phyloP scores from a whole-genome alignment of 2,113 vertebrate genomes.

The Callionymus lyra region DNA sequence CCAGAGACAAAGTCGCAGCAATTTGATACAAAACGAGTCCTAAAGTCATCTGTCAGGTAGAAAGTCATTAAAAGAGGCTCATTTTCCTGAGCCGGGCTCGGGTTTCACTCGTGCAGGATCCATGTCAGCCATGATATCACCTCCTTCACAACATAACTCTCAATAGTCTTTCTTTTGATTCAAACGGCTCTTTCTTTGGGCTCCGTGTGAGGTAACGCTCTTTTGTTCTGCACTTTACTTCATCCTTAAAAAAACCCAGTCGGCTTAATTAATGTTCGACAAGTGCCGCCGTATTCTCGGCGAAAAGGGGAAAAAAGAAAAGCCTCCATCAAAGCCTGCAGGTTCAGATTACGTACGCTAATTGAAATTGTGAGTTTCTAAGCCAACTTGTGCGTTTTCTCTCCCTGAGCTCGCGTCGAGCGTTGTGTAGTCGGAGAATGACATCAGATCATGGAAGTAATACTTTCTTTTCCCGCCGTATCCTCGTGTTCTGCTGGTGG shows the following conservation, averaged over 20 bases:
- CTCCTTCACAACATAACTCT: conserved; percentile 44
- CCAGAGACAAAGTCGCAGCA: conserved; percentile 69
- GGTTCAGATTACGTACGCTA: conserved; percentile 69
- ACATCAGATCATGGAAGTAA: conserved; percentile 69
- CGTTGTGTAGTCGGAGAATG: conserved; percentile 65
- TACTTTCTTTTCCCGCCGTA: conserved; percentile 54
- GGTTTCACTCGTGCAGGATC: conserved; percentile 60
- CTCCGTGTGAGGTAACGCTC: conserved; percentile 51
- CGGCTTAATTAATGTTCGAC: conserved; percentile 71
- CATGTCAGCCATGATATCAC: conserved; percentile 66
- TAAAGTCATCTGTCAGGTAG: conserved; percentile 74
- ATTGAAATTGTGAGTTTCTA: conserved; percentile 74
- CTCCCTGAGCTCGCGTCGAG: conserved; percentile 28
- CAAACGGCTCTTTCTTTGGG: conserved; percentile 35
- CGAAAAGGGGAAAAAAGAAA: conserved; percentile 53
- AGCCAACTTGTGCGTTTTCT: conserved; percentile 39
- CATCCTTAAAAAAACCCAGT: conserved; percentile 55
- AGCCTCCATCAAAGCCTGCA: conserved; percentile 65
- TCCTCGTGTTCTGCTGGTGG: conserved; percentile 64
- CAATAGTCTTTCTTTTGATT: conserved; percentile 35
- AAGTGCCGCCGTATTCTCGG: conserved; percentile 69
- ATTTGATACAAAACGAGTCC: conserved; percentile 66
- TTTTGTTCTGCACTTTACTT: conserved; percentile 61
- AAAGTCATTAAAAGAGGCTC: conserved; percentile 70
- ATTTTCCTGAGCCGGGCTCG: conserved; percentile 58